Evolutionary conservation across 2,888 invertebrate genomes (phyloP), one percentile per base, ranked within the genome.

Genomic region (Mythimna impura): DNA sequence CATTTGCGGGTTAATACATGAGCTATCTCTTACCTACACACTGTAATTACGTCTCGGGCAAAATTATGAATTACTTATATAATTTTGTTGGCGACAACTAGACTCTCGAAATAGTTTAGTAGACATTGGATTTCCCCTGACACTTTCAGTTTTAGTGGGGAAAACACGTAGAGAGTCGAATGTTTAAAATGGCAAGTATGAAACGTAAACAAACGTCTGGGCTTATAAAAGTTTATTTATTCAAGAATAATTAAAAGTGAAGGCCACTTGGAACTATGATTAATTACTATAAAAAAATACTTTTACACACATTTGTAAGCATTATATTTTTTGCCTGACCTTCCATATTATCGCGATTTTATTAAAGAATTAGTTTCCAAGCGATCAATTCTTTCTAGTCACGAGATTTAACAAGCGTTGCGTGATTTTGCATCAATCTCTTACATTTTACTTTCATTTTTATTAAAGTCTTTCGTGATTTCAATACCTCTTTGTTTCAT

Each of bases 351-450:
- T 65, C 36, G 40, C 30, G 22, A 50, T 62, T 52, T 71, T n/a
- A 63, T 63, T 71, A 10, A n/a, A 55, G 71, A 65, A 63, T 66
- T 54, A 63, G 62, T 78, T 69, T 22, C 30, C 10, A 52, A 25
- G 34, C 73, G 34, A 73, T 66, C 20, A 52, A 77, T 66, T 50
- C 50, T 34, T 71, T 64, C 25, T 50, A 64, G 82, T 66, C 73
- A 78, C 82, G 73, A 68, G 40, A 71, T 25, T 25, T 81, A 58
- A 66, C 36, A 58, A 73, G 20, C 50, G 14, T 73, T 66, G 73
- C 82, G 78, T 73, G 82, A 69, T 66, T 52, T 78, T n/a, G 36
- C 55, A 64, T 78, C 58, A 58, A 76, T 64, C 22, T 64, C 22
- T 57, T 71, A 34, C 3, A 67, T 72, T 73, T 40, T 22, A 64